These are phyloP conservation scores for Tenualosa ilisha DNA, from an alignment of 2,797 vertebrate species.

Conservation along the genomic window DNA sequence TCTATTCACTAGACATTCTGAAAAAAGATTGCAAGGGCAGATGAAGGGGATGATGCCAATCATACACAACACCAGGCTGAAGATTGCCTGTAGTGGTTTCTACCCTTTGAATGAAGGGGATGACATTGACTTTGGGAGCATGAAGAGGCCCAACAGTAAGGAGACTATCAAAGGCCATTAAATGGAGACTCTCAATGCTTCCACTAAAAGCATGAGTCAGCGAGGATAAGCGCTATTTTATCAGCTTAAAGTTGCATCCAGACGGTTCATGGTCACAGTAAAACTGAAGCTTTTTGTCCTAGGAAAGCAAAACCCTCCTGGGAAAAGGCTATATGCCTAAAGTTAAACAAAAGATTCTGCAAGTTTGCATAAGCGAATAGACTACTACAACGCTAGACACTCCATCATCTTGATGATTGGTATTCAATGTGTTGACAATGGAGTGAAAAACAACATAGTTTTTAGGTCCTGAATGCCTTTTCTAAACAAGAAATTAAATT, in stretches of 20 bases:
- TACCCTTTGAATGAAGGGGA: background rate
- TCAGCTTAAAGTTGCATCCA: background rate
- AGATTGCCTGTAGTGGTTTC: background rate
- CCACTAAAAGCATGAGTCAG: background rate
- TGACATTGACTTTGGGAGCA: background rate
- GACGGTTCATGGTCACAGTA: background rate
- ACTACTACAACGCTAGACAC: background rate
- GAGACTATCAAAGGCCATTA: background rate
- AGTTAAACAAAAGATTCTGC: background rate
- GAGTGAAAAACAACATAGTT: background rate
- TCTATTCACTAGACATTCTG: background rate
- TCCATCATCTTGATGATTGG: background rate
- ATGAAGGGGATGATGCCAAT: background rate
- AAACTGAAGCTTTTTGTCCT: constrained; percentile 6
- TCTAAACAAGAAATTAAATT: background rate
- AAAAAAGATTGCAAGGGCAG: background rate
- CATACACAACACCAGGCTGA: background rate
- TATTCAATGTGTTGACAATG: background rate
- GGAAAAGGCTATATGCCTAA: background rate
- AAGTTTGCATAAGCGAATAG: background rate
- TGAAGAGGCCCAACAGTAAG: background rate
- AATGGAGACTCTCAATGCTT: background rate
- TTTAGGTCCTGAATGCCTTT: background rate
- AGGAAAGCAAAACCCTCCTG: background rate
- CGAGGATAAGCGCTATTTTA: constrained; percentile 9